phyloP scores from a whole-genome alignment of 92 coral and sea anemone genomes.

The Hydrozoanthus gracilis region DNA sequence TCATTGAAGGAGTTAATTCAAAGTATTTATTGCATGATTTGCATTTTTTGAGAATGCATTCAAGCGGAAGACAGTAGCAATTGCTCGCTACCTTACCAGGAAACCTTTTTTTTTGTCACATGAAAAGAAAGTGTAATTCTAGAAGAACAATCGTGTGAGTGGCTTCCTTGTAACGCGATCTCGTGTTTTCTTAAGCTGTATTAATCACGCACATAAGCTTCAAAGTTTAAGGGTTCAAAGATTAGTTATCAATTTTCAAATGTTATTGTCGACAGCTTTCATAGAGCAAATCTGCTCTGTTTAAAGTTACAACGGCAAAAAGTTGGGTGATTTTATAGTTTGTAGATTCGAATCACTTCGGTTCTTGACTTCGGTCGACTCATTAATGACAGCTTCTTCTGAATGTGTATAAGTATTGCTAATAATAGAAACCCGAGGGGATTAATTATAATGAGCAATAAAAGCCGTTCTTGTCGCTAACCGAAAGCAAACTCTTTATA shows the following conservation, averaged over 20 bases:
- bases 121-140: neutral
- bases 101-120: neutral
- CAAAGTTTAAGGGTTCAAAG: neutral
- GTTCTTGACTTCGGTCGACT: no score
- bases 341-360: no score
- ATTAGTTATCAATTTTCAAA: neutral
- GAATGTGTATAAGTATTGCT: no score
- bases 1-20: conserved; percentile 10
- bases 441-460: no score
- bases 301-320: no score
- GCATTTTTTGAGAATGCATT: conserved; percentile 12
- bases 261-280: neutral
- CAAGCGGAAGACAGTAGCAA: conserved; percentile 9
- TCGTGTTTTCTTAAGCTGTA: conserved; percentile 4
- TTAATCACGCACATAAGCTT: neutral
- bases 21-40: conserved; percentile 5
- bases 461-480: no score
- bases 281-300: no score
- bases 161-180: neutral
- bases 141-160: neutral
- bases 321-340: no score
- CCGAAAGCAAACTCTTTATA: no score
- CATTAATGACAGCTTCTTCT: no score
- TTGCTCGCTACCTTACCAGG: neutral
- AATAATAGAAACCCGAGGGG: no score